These are phyloP conservation scores for Drosophila austrosaltans DNA, from an alignment of 2,888 invertebrate species.

Conservation along the genomic window DNA sequence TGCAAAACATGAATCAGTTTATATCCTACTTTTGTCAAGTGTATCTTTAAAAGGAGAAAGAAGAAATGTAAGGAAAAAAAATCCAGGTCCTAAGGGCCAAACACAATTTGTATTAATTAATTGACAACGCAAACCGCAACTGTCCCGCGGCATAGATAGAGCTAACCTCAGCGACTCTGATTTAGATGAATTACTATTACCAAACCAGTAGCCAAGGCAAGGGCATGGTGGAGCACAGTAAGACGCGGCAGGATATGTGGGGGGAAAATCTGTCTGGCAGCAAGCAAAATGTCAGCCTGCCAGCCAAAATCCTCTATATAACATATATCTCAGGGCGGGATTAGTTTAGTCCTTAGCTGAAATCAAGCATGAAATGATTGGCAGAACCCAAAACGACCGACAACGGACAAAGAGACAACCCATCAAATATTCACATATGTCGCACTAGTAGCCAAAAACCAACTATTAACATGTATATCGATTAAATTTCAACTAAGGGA, in stretches of 20 bases:
- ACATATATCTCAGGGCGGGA: conserved; percentile 24
- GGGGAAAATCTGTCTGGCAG: conserved; percentile 22
- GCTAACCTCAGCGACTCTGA: conserved; percentile 40
- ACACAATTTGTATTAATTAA: conserved; percentile 75
- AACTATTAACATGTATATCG: conserved; percentile 66
- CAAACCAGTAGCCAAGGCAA: background rate
- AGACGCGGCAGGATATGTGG: conserved; percentile 8
- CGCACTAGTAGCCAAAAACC: conserved; percentile 24
- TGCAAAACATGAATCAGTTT: background rate
- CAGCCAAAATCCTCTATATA: conserved; percentile 36
- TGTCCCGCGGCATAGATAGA: conserved; percentile 38
- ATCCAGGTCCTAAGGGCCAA: conserved; percentile 26
- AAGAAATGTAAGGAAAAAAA: conserved; percentile 4
- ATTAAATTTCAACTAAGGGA: conserved; percentile 49
- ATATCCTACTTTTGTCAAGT: background rate
- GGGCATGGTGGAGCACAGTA: background rate
- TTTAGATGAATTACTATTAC: conserved; percentile 59
- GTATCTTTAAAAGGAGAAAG: background rate
- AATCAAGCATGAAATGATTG: conserved; percentile 70
- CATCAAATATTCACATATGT: conserved; percentile 66
- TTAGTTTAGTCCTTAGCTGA: conserved; percentile 39
- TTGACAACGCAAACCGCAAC: conserved; percentile 64
- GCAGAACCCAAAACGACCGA: conserved; percentile 31
- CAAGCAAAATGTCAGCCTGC: conserved; percentile 59
- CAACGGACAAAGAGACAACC: conserved; percentile 12